Evolutionary conservation across 2,888 invertebrate species (phyloP), one percentile per base, ranked within the genome.

Genomic region (Rotaria sp.): DNA sequence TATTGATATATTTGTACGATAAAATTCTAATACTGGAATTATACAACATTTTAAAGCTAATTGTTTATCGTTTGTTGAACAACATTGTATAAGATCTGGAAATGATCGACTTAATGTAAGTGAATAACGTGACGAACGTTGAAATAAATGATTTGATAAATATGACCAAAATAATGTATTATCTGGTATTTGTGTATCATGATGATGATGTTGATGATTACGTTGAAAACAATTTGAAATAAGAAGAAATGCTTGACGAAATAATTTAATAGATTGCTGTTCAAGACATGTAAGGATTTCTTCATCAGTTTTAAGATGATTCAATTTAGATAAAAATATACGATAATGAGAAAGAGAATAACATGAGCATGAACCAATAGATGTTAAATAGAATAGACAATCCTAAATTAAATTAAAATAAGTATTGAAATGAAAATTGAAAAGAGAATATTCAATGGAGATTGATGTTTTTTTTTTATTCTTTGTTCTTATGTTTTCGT

Each of bases 91-190:
- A 26, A 80, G 80, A 45, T 80, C 80, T 26, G 41, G 45, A 41
- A 80, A 45, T n/a, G 26, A 41, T 45, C 21, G 80, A 80, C 18
- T 10, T 15, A 80, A n/a, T 45, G 45, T 45, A 38, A 80, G n/a
- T 10, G 80, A 80, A 80, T 45, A 80, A n/a, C n/a, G 80, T 13
- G 80, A 45, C n/a, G 80, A 11, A n/a, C 45, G 80, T 80, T 80
- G 80, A n/a, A 80, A 80, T 80, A 80, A 80, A 80, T 80, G 45
- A 45, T 11, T 45, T 24, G 80, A 80, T n/a, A 80, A 26, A n/a
- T 80, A 80, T 4, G 80, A n/a, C 80, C 80, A 80, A 80, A 80
- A 80, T 30, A 35, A 8, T 38, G 45, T 45, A 45, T 80, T 80
- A n/a, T 80, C 67, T 0, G 35, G 35, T 7, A 80, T 45, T 80